phyloP scores from a whole-genome alignment of 2,888 invertebrate species.

The Megamerina dolium region DNA sequence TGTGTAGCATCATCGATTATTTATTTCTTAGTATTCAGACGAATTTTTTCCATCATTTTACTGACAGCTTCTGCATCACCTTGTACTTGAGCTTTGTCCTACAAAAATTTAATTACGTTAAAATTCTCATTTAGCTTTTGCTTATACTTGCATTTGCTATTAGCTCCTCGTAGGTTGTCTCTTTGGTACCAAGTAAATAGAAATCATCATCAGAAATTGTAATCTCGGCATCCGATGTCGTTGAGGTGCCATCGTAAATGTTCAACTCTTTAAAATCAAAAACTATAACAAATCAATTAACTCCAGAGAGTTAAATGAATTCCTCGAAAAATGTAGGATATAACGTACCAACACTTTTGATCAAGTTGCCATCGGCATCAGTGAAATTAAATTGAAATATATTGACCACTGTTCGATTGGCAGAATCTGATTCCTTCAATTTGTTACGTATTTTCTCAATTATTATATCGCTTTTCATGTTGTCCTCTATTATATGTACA shows the following conservation, averaged over 20 bases:
- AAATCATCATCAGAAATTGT: conserved; percentile 44
- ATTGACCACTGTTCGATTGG: conserved; percentile 36
- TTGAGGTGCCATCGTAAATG: conserved; percentile 39
- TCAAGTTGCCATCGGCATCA: conserved; percentile 39
- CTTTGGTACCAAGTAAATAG: conserved; percentile 40
- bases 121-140: not conserved
- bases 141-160: conserved; percentile 27
- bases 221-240: conserved; percentile 35
- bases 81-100: conserved; percentile 37
- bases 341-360: conserved; percentile 40
- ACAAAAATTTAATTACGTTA: conserved; percentile 3
- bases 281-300: conserved; percentile 34
- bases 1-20: no score
- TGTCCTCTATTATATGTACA: conserved; percentile 4
- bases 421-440: conserved; percentile 40
- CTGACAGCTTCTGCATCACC: conserved; percentile 39
- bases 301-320: not conserved
- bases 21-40: conserved; percentile 26
- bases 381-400: conserved; percentile 45
- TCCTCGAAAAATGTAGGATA: not conserved
- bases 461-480: conserved; percentile 44
- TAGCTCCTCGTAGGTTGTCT: conserved; percentile 38
- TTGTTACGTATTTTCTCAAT: conserved; percentile 45
- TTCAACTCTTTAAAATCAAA: conserved; percentile 47
- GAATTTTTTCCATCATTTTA: conserved; percentile 44